Evolutionary conservation across 2,113 vertebrate species (phyloP), one percentile per base, ranked within the genome.

Genomic region (Ciconia maguari): DNA sequence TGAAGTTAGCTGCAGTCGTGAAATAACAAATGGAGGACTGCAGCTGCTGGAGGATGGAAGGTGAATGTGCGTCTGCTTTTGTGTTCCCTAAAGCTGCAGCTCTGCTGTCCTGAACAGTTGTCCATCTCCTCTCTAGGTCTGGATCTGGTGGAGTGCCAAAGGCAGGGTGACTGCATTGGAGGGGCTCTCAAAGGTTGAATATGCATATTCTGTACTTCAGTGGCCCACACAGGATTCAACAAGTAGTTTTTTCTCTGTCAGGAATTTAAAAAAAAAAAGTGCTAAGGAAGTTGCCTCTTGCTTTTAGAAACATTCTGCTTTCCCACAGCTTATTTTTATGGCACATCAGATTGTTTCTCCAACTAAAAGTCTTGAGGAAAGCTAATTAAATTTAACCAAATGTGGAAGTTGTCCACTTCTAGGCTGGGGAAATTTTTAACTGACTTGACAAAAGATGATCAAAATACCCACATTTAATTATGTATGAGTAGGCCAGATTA

Each of bases 1-100:
- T 32, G 26, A 64, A 11, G 17, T 36, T 75, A 42, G 10, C 25
- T 66, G 4, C 11, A 3, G 65, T 55, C 0, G 0, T 32, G 24
- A 71, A 60, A 9, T 60, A 65, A 69, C 7, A 20, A 54, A 25
- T 21, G 11, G 26, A n/a, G 34, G 11, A 14, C 16, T 65, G 51
- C 16, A 85, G 61, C 36, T n/a, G 4, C 41, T 64, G 61, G 29
- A 74, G 64, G 71, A 54, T 21, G 30, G 34, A 62, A 93, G 17
- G 68, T 48, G 25, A 48, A 44, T 19, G 29, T 1, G 0, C 1
- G 1, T 72, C 18, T 91, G 13, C 10, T 36, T 81, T 87, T 57
- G 24, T 83, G 30, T 81, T 74, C 1, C 8, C 46, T 77, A 21
- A 64, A 72, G 58, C 32, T 91, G 52, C 55, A 71, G 46, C 36